Percentiles rank a stretch among this genome's conserved stretches.
Conservation (phyloP, 2,113 vertebrate genomes). For the Craseonycteris thonglongyai region DNA sequence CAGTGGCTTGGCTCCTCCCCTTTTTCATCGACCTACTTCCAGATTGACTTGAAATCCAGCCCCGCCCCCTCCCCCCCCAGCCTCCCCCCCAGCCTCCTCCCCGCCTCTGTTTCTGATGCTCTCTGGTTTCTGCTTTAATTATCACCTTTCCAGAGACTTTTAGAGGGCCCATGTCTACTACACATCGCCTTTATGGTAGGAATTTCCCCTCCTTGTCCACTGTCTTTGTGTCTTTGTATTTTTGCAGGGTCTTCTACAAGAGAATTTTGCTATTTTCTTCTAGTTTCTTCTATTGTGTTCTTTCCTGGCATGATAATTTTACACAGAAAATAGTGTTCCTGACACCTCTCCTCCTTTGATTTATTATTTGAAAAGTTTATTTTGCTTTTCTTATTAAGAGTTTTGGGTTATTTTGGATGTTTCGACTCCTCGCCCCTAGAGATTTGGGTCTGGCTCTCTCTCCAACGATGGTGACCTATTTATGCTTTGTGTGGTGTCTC, state of each 20-base stretch:
- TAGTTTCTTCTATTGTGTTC: neutral
- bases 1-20: no score
- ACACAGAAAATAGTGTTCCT: neutral
- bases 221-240: neutral
- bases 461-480: neutral
- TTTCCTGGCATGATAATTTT: neutral
- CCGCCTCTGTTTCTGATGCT: neutral
- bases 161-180: neutral
- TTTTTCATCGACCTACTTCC: neutral
- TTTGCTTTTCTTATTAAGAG: neutral
- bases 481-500: no score
- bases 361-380: neutral
- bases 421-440: neutral
- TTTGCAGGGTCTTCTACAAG: neutral
- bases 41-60: neutral
- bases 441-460: neutral
- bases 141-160: neutral
- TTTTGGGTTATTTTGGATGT: neutral
- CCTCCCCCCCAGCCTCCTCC: no score
- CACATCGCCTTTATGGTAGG: no score
- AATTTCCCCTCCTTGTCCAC: neutral
- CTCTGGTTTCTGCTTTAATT: no score
- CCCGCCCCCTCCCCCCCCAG: neutral
- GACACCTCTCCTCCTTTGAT: neutral
- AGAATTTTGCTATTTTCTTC: neutral